These are phyloP conservation scores for Apodemus speciosus DNA, from an alignment of 2,113 vertebrate species.

Conservation along the genomic window DNA sequence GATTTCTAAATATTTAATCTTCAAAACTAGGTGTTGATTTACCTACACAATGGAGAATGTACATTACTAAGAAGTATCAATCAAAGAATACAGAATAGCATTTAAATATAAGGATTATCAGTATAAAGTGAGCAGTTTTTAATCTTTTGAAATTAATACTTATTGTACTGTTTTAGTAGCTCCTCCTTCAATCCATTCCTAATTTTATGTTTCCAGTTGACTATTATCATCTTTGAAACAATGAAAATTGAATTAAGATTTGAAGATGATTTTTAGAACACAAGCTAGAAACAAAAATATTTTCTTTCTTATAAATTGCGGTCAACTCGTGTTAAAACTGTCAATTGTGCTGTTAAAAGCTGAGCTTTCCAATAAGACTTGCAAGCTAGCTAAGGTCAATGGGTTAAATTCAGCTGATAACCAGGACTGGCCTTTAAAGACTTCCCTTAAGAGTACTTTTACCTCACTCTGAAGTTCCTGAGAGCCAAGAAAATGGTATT, in stretches of 20 bases:
- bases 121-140: neutral
- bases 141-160: conserved; percentile 25
- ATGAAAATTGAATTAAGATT: neutral
- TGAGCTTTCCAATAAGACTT: neutral
- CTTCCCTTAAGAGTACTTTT: neutral
- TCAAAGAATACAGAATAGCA: neutral
- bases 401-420: neutral
- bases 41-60: neutral
- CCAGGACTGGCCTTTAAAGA: neutral
- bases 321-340: neutral
- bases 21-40: neutral
- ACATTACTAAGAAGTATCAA: neutral
- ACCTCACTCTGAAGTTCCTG: neutral
- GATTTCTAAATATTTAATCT: conserved; percentile 8
- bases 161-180: neutral
- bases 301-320: neutral
- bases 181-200: neutral
- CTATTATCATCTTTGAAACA: neutral
- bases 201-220: neutral
- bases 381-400: neutral
- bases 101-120: neutral
- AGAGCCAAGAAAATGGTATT: neutral
- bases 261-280: neutral
- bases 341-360: neutral
- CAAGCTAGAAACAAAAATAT: neutral